Percentiles rank a stretch among this genome's conserved stretches.
phyloP scores from a whole-genome alignment of 2,888 invertebrate species.

The Volucella inflata region DNA sequence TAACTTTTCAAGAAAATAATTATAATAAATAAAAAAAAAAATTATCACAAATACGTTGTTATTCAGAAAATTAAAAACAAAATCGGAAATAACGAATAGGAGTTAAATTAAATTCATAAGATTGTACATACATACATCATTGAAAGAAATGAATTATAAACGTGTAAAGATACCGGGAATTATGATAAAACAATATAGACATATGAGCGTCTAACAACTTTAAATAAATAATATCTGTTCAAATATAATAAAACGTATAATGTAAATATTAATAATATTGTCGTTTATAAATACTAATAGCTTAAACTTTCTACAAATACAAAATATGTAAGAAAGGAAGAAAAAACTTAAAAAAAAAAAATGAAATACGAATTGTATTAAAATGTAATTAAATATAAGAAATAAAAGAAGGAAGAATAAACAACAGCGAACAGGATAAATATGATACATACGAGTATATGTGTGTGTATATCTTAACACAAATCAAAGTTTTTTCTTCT shows the following conservation, averaged over 20 bases:
- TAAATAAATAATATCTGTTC: conserved; percentile 11
- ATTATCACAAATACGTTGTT: not conserved
- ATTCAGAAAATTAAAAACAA: not conserved
- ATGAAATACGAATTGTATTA: no score
- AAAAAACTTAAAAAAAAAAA: conserved; percentile 4
- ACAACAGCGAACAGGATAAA: conserved; percentile 10
- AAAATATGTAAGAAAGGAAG: not conserved
- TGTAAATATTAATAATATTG: conserved; percentile 57
- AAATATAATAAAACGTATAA: conserved; percentile 18
- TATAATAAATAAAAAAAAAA: not conserved
- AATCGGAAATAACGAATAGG: conserved; percentile 24
- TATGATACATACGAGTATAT: conserved; percentile 5
- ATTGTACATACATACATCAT: conserved; percentile 61
- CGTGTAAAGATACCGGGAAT: conserved; percentile 58
- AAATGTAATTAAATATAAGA: no score
- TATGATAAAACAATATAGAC: conserved; percentile 28
- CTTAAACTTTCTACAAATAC: conserved; percentile 46
- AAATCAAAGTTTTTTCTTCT: conserved; percentile 3
- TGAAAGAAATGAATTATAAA: conserved; percentile 22
- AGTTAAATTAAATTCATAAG: conserved; percentile 2
- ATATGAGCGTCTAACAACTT: conserved; percentile 4
- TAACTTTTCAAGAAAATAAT: not conserved
- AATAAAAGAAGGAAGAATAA: not conserved
- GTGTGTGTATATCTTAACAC: not conserved
- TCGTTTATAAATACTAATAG: conserved; percentile 36